Base-by-base conservation (phyloP, 2,888 invertebrate species). In the Pollenia amentaria region DNA sequence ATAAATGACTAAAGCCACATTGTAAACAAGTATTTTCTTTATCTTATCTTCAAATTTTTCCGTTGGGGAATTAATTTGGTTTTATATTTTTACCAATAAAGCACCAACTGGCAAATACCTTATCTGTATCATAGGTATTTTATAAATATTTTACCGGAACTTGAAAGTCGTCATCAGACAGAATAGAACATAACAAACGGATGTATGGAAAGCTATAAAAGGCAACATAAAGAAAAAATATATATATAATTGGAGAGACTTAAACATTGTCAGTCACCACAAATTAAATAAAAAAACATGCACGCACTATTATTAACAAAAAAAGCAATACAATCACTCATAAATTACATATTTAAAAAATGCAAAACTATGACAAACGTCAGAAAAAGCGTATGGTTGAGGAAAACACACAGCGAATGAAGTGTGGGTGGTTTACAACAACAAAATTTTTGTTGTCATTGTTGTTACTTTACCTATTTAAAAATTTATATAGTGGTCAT, bases 171-270 rank as follows among this genome's bases (percentile, higher is more conserved):
- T 75, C 76, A 76, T 53, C 38, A 48, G 51, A 18, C 69, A 57
- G 16, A 48, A 60, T 60, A 72, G 16, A 65, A 18, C 14, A 42
- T 4, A 55, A 75, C 21, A 84, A 42, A 79, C 81, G 85, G 85
- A 85, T 85, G 81, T 82, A 72, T 65, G 72, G 12, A 78, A 82
- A 51, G 29, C 72, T 69, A 70, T 78, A 86, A 77, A 86, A 75
- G 77, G 67, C 29, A 57, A 42, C n/a, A 76, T 40, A 64, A 12
- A 64, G 4, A 64, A 51, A 70, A n/a, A 70, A 70, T 55, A 42
- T 44, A 69, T 46, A 64, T 21, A 29, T 29, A 72, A 44, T 67
- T 16, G 48, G 29, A 72, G 60, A 77, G 64, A 77, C 42, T 72
- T 29, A 55, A 76, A 62, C 18, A 42, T 40, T 55, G 21, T 16